Percentiles rank a stretch among this genome's conserved stretches.
Conservation (phyloP, 2,797 vertebrate species). For the Paguma larvata region DNA sequence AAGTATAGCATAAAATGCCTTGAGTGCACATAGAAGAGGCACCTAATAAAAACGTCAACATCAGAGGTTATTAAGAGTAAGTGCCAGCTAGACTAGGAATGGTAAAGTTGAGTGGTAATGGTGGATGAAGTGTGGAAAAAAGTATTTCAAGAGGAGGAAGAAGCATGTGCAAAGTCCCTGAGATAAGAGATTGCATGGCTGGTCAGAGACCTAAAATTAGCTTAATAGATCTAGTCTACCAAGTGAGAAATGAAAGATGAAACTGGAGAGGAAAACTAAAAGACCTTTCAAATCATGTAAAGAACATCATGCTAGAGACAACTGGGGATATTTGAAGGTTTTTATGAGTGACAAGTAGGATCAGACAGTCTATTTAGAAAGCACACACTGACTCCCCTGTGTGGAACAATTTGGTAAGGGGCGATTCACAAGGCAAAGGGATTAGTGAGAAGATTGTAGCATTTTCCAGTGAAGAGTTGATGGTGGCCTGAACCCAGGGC, state of each 20-base stretch:
- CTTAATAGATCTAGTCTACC: neutral
- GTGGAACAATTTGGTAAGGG: neutral
- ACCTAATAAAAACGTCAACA: neutral
- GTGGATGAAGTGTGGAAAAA: neutral
- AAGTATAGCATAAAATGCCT: neutral
- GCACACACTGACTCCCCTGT: neutral
- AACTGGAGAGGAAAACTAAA: neutral
- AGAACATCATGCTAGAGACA: neutral
- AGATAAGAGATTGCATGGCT: neutral
- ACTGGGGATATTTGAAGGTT: neutral
- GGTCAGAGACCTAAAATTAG: neutral
- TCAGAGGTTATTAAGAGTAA: neutral
- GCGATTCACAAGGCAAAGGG: neutral
- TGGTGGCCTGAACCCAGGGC: neutral
- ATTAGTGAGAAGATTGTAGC: neutral
- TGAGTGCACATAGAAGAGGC: neutral
- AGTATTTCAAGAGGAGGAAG: neutral
- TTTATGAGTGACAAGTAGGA: constrained; percentile 13
- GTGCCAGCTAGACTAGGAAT: neutral
- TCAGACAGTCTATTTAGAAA: constrained; percentile 56
- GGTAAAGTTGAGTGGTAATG: neutral
- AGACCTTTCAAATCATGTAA: neutral
- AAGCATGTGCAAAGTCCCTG: neutral
- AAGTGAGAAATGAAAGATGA: neutral
- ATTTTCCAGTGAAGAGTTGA: neutral